Evolutionary conservation across 2,888 invertebrate genomes (phyloP), one percentile per base, ranked within the genome.

Genomic region (Meganola albula): DNA sequence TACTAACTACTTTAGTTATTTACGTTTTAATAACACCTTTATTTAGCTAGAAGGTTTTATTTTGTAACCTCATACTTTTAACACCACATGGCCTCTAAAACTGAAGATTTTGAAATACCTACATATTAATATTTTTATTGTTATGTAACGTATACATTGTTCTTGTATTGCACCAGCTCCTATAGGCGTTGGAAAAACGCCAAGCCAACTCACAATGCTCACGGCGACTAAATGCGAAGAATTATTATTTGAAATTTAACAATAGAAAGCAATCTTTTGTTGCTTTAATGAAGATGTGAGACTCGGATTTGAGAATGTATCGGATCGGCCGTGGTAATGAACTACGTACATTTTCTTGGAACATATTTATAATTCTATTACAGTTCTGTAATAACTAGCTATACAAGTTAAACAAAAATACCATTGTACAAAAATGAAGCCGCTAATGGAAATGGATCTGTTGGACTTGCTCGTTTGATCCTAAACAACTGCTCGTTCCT

Each of bases 221-320:
- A 35, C 44, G 40, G 27, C 46, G 48, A 40, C 54, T 47, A 55
- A 47, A 61, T 54, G 40, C 46, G 37, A 53, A 52, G 35, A 51
- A 52, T 51, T 47, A 48, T 51, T 53, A 47, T 52, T 50, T 48
- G 46, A 49, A 54, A 51, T 44, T 42, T 32, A 46, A 58, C 53
- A 59, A 55, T 57, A 48, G 51, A 57, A 53, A 57, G 48, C 48
- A 29, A 47, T 48, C 50, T 60, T 58, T 56, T 54, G 58, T 60
- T 52, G 41, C 37, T 51, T 39, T 56, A 56, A 53, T 48, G 44
- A 54, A 48, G 38, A 41, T 47, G 50, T 42, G 41, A 38, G 37
- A 37, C 38, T 22, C 11, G 24, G 14, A n/a, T n/a, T n/a, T n/a
- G 27, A 40, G 27, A 37, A 34, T 24, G 38, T 24, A 34, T n/a